Percentiles rank a stretch among this genome's conserved stretches.
Evolutionary conservation across 1,140 invertebrate genomes (phyloP).

Genomic region (Zaprionus africanus): DNA sequence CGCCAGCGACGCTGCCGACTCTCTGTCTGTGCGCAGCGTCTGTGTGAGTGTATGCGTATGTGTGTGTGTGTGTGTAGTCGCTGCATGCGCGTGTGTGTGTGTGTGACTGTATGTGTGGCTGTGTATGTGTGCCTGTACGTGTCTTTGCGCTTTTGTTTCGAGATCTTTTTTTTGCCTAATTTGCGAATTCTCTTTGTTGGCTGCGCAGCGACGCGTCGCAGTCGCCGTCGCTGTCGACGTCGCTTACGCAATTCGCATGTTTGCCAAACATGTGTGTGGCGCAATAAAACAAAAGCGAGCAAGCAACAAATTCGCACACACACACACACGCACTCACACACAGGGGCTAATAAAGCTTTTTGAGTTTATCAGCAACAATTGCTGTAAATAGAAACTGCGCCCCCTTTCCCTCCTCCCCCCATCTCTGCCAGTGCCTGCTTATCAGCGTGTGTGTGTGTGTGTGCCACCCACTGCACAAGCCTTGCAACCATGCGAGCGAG

Average conservation of each 20-base stretch:
- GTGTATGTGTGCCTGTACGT: neutral
- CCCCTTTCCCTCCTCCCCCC: neutral
- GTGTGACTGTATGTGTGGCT: neutral
- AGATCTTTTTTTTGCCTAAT: conserved; percentile 45
- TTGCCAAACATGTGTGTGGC: conserved; percentile 67
- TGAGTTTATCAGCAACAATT: conserved; percentile 7
- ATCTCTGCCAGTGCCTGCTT: neutral
- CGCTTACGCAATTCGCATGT: conserved; percentile 76
- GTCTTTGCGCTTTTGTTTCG: conserved; percentile 34
- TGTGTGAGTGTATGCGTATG: too few relatives aligned
- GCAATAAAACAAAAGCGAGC: conserved; percentile 39
- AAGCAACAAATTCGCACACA: conserved; percentile 9
- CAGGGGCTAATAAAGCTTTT: neutral
- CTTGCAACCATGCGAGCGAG: neutral
- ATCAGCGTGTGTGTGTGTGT: neutral
- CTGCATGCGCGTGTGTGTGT: neutral
- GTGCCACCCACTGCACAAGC: neutral
- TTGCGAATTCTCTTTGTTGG: conserved; percentile 51
- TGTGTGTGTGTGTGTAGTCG: neutral
- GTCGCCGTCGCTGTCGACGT: neutral
- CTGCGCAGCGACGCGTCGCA: neutral
- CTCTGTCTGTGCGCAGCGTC: conserved; percentile 11
- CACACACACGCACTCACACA: neutral
- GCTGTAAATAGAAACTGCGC: neutral
- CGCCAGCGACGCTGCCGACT: conserved; percentile 27